phyloP scores from a whole-genome alignment of 2,888 invertebrate species.

The Andrena hattorfiana region DNA sequence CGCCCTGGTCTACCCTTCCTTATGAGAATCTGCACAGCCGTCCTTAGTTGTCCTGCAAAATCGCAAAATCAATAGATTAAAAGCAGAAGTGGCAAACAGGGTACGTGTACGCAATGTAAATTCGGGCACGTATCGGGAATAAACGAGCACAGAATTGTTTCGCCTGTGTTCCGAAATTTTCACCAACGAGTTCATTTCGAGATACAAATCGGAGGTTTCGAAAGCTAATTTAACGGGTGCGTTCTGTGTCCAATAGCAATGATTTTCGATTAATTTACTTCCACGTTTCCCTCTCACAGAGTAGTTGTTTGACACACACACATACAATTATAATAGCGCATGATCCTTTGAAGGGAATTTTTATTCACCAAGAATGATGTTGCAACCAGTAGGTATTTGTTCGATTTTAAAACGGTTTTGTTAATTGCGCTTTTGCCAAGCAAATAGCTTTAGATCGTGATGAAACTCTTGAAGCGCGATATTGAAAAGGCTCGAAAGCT shows the following conservation, averaged over 20 bases:
- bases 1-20: neutral
- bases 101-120: constrained; percentile 61
- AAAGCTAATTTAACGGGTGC: constrained; percentile 9
- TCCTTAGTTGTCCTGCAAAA: constrained; percentile 17
- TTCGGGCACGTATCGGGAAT: constrained; percentile 38
- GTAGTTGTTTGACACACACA: neutral
- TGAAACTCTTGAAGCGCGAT: constrained; percentile 46
- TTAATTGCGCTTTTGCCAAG: constrained; percentile 39
- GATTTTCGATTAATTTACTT: neutral
- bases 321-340: neutral
- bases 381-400: too few relatives aligned
- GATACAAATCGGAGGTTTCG: constrained; percentile 26
- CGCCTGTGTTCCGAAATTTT: constrained; percentile 14
- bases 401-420: neutral
- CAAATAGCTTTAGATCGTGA: constrained; percentile 57
- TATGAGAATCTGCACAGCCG: neutral
- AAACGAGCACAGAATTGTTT: constrained; percentile 33
- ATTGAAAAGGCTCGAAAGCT: constrained; percentile 60
- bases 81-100: constrained; percentile 51
- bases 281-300: constrained; percentile 18
- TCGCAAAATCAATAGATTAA: constrained; percentile 47
- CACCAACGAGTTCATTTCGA: constrained; percentile 25
- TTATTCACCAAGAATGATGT: too few relatives aligned
- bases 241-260: neutral
- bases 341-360: neutral